Base-by-base conservation (phyloP, 53 echinoderm and acorn worm species). In the Echinarachnius parma region DNA sequence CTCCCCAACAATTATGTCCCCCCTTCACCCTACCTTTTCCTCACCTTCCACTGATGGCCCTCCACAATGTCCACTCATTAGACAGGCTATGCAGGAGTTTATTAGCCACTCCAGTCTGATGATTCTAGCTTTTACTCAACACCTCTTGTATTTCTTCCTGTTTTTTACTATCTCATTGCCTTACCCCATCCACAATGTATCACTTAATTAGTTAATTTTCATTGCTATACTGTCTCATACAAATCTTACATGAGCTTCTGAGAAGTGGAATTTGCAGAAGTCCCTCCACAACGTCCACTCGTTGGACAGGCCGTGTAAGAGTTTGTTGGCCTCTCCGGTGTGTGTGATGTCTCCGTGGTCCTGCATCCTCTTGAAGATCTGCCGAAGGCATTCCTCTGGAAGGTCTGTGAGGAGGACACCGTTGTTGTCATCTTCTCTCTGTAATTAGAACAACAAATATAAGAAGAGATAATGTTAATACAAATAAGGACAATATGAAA, bases 251-350 rank as follows among this genome's bases (percentile, higher is more conserved):
- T 91, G 82, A 36, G 32, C 61, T 24, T 82, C 70, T 48, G 91
- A 80, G 66, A 91, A 96, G 55, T 96, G 87, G 60, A 80, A 96
- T 4, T 52, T 34, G 61, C 92, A 96, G 27, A 91, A 70, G 27
- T 80, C 68, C 57, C 64, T 83, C 96, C 96, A 96, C 9, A 87
- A 76, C 4, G 52, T 28, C 25, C 62, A 48, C 16, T 82, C 64
- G n/a, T 81, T 75, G 13, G 84, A 59, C 21, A 92, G 31, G 21
- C 46, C 34, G 70, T 88, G 49, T 9, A 96, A 28, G 16, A 60
- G 47, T 32, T 58, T 56, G 53, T 79, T 78, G 25, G 91, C 81
- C 31, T 76, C 75, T 27, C 83, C 87, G 2, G 68, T 59, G 59
- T 85, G 92, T 11, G 83, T 71, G 36, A 96, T 78, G 50, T 96